These are phyloP conservation scores for Cistogaster globosa DNA, from an alignment of 2,888 invertebrate genomes.

Conservation along the genomic window DNA sequence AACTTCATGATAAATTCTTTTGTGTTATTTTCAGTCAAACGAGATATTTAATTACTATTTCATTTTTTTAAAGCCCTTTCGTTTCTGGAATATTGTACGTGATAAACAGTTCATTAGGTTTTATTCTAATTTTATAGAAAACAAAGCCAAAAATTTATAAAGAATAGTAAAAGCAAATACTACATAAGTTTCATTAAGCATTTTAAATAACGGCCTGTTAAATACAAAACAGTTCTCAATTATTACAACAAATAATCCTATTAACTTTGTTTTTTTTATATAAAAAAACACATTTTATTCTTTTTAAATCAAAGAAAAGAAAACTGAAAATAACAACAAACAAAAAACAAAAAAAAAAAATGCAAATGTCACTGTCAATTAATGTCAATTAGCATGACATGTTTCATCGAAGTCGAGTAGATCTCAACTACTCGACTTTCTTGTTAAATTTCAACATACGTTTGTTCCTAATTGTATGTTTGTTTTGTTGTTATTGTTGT, in stretches of 20 bases:
- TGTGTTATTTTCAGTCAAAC: no score
- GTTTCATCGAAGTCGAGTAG: slow-evolving; percentile 41
- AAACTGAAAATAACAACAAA: background rate
- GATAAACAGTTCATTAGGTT: no score
- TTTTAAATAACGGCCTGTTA: background rate
- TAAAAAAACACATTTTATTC: slow-evolving; percentile 12
- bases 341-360: slow-evolving; percentile 64
- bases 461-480: slow-evolving; percentile 13
- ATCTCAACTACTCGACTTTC: background rate
- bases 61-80: no score
- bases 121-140: background rate
- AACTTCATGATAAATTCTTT: no score
- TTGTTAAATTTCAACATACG: slow-evolving; percentile 17
- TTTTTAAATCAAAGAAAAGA: slow-evolving; percentile 7
- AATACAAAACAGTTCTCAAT: background rate
- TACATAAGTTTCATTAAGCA: no score
- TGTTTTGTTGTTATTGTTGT: background rate
- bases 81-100: no score
- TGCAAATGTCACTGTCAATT: slow-evolving; percentile 81
- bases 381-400: slow-evolving; percentile 79
- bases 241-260: slow-evolving; percentile 38
- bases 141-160: background rate
- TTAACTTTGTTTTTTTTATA: slow-evolving; percentile 36
- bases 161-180: no score
- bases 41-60: no score